Conservation (phyloP, 2,888 invertebrate genomes). For the Lumbricus terrestris region DNA sequence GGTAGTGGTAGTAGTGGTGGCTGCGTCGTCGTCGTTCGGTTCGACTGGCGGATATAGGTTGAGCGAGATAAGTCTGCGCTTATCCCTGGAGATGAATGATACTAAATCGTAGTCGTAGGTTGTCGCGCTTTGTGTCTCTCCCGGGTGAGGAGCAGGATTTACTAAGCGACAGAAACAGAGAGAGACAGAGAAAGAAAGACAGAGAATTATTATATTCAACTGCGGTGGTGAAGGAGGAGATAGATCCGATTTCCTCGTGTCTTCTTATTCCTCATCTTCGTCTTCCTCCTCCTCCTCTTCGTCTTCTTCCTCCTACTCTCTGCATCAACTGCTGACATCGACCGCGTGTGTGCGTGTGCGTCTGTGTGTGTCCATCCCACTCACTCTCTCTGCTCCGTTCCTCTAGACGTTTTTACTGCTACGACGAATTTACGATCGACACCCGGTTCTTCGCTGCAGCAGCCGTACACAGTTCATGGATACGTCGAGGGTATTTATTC, state of each 20-base stretch:
- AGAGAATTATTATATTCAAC: too few relatives aligned
- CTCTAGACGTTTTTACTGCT: not conserved
- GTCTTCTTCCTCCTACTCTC: not conserved
- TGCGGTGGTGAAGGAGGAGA: too few relatives aligned
- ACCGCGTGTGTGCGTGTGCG: not conserved
- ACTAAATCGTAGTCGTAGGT: not conserved
- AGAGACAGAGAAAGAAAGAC: too few relatives aligned
- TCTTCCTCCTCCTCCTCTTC: not conserved
- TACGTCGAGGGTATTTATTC: conserved; percentile 16
- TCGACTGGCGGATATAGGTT: conserved; percentile 4
- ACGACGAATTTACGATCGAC: not conserved
- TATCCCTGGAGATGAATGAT: conserved; percentile 17
- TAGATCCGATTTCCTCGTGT: not conserved
- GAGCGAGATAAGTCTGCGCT: conserved; percentile 13
- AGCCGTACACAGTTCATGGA: not conserved
- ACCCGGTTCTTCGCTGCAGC: not conserved
- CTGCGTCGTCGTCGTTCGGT: not conserved
- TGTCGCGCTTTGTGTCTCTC: not conserved
- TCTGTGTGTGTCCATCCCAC: too few relatives aligned
- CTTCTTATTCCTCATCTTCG: too few relatives aligned
- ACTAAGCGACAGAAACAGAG: not conserved
- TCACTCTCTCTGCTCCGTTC: not conserved
- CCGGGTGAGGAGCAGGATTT: conserved; percentile 8
- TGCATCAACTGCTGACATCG: not conserved
- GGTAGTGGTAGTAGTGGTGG: too few relatives aligned